Evolutionary conservation across 1,140 invertebrate genomes (phyloP).

Genomic region (Palaemon carinicauda): DNA sequence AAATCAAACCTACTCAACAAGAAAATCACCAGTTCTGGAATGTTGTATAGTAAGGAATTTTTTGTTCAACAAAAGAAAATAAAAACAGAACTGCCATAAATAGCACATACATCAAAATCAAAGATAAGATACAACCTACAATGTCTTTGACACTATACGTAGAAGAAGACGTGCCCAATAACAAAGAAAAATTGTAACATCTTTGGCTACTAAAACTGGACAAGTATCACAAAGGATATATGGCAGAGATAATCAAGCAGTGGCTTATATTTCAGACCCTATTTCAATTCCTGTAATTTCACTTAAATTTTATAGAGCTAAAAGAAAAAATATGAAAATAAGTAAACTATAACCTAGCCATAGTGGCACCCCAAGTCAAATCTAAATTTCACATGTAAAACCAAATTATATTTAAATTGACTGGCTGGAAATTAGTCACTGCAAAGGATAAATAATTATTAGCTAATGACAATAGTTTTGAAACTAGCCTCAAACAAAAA

Average conservation of each 20-base stretch:
- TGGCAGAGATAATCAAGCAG: slow-evolving; percentile 23
- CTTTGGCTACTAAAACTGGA: slow-evolving; percentile 50
- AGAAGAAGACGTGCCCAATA: slow-evolving; percentile 21
- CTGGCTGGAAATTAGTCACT: too few relatives aligned
- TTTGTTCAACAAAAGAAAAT: slow-evolving; percentile 34
- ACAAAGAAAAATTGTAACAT: slow-evolving; percentile 48
- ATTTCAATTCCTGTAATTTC: too few relatives aligned
- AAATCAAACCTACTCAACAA: background rate
- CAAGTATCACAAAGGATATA: slow-evolving; percentile 53
- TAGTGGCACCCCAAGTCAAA: too few relatives aligned
- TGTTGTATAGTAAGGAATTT: slow-evolving; percentile 20
- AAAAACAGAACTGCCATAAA: slow-evolving; percentile 13
- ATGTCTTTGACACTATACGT: slow-evolving; percentile 43
- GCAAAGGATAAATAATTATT: background rate
- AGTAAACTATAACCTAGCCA: background rate
- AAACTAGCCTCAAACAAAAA: background rate
- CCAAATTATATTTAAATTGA: too few relatives aligned
- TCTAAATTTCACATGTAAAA: too few relatives aligned
- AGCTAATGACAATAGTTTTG: background rate
- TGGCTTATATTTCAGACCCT: background rate
- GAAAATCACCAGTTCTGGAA: slow-evolving; percentile 1
- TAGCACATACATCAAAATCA: background rate
- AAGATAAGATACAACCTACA: slow-evolving; percentile 48
- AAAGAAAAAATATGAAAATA: background rate
- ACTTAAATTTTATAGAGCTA: too few relatives aligned